Conservation (phyloP, 2,888 invertebrate genomes). For the Malachius bipustulatus region DNA sequence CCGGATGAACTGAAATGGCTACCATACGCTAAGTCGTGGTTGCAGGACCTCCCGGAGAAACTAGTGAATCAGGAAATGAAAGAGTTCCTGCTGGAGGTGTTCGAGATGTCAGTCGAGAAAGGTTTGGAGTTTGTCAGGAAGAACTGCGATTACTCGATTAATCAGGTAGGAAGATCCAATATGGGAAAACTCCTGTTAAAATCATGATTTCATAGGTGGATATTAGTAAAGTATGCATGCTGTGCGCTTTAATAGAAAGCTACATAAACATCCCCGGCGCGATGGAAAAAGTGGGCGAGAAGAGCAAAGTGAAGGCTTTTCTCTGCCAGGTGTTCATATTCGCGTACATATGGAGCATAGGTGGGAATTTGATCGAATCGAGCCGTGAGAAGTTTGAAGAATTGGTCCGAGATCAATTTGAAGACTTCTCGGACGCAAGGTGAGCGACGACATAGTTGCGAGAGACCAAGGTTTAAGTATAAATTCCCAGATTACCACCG, state of each 20-base stretch:
- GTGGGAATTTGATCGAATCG: constrained; percentile 67
- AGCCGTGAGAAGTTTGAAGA: constrained; percentile 60
- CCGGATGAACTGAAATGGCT: constrained; percentile 70
- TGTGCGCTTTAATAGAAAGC: constrained; percentile 62
- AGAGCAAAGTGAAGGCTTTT: constrained; percentile 49
- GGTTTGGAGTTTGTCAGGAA: constrained; percentile 56
- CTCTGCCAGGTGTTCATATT: constrained; percentile 70
- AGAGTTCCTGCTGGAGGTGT: constrained; percentile 54
- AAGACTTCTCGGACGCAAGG: constrained; percentile 56
- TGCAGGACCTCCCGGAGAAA: constrained; percentile 42
- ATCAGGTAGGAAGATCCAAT: constrained; percentile 47
- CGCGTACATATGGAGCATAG: constrained; percentile 72
- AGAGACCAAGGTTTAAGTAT: too few species aligned
- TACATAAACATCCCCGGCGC: constrained; percentile 50
- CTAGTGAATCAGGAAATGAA: constrained; percentile 45
- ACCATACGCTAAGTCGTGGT: constrained; percentile 72
- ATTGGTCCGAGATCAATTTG: constrained; percentile 55
- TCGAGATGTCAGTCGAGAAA: constrained; percentile 49
- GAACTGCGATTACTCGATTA: constrained; percentile 59
- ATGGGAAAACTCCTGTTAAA: too few species aligned
- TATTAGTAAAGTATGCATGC: constrained; percentile 65
- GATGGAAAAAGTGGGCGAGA: constrained; percentile 40
- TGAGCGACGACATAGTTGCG: constrained; percentile 24
- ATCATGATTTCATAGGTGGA: constrained; percentile 66
- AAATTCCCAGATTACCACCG: constrained; percentile 51